phyloP scores from a whole-genome alignment of 1,140 invertebrate species.

The Melitaea cinxia region DNA sequence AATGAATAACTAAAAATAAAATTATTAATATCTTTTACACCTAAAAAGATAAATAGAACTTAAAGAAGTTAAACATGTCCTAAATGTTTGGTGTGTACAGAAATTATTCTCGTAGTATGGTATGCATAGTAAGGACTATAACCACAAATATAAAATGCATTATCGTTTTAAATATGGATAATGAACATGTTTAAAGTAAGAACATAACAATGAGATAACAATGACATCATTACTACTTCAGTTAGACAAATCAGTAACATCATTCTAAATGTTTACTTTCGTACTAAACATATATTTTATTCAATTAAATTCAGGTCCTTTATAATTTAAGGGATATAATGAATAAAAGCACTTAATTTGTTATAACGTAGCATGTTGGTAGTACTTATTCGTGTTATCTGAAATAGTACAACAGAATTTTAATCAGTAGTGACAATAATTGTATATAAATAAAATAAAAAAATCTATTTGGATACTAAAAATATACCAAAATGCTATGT shows the following conservation, averaged over 20 bases:
- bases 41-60: background rate
- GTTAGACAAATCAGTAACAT: too few species aligned
- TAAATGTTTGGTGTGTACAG: too few species aligned
- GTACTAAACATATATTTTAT: background rate
- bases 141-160: background rate
- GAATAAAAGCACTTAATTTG: background rate
- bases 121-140: background rate
- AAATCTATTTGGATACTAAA: constrained; percentile 40
- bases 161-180: background rate
- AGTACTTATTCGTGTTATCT: constrained; percentile 5
- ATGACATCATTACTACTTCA: too few species aligned
- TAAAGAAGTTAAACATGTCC: too few species aligned
- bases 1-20: background rate
- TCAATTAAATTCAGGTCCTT: background rate
- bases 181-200: too few species aligned
- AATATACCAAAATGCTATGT: constrained; percentile 18
- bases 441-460: constrained; percentile 46
- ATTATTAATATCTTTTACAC: background rate
- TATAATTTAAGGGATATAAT: background rate
- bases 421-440: constrained; percentile 64
- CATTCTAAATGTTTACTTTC: background rate
- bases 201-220: too few species aligned
- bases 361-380: constrained; percentile 1
- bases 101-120: background rate
- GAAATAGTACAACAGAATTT: constrained; percentile 19